A percentile compares a stretch with the other conserved stretches of the same genome.
These are phyloP conservation scores for Brachionus rubens DNA, from an alignment of 1,140 invertebrate genomes.

Conservation along the genomic window DNA sequence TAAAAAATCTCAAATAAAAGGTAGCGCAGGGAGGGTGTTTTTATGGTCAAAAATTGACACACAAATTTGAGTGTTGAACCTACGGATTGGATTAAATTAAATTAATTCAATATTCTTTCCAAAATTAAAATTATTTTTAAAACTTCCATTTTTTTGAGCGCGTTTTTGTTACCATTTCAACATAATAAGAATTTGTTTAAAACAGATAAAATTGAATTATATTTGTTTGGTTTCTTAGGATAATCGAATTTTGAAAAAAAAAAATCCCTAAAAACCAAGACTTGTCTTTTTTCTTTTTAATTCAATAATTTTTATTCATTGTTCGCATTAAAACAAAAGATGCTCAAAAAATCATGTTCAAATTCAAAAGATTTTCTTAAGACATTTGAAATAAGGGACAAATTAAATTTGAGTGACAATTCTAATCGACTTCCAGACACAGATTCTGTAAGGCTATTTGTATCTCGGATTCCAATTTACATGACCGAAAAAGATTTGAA, in stretches of 20 bases:
- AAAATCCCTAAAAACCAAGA: neutral
- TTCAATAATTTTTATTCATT: neutral
- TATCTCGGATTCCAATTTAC: slow-evolving; percentile 39
- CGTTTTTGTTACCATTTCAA: slow-evolving; percentile 39
- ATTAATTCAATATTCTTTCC: too few species aligned
- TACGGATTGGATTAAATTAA: too few species aligned
- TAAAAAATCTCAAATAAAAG: too few species aligned
- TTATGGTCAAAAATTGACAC: too few species aligned
- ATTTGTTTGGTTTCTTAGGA: slow-evolving; percentile 20
- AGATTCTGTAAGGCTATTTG: slow-evolving; percentile 46
- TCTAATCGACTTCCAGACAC: slow-evolving; percentile 7
- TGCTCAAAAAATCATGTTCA: neutral
- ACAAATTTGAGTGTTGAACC: too few species aligned
- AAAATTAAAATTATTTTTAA: neutral
- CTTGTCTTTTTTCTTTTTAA: neutral
- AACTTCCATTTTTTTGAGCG: neutral
- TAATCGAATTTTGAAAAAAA: slow-evolving; percentile 28
- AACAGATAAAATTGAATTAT: slow-evolving; percentile 9
- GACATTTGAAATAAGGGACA: slow-evolving; percentile 20
- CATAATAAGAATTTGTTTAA: slow-evolving; percentile 24
- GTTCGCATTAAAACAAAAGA: neutral
- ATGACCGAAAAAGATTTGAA: slow-evolving; percentile 46
- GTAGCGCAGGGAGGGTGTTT: too few species aligned
- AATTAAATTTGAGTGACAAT: neutral
- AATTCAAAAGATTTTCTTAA: neutral